phyloP scores from a whole-genome alignment of 1,140 invertebrate genomes.

The Holotrichia oblita region DNA sequence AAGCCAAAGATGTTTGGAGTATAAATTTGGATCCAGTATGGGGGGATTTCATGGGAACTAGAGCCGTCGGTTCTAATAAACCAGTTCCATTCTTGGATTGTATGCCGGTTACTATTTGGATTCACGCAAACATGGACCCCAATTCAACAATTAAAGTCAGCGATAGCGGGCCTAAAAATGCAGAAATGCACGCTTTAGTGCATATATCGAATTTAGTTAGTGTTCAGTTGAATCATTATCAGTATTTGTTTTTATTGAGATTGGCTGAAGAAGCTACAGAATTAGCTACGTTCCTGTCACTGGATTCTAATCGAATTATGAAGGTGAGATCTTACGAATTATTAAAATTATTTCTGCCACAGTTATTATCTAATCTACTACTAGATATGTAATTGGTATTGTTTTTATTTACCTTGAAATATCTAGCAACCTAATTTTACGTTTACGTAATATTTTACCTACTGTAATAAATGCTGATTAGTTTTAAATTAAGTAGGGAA shows the following conservation, averaged over 20 bases:
- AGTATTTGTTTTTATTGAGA: conserved; percentile 88
- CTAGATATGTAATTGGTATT: not conserved
- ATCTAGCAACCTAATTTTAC: not conserved
- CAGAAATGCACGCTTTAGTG: conserved; percentile 75
- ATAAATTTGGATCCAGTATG: conserved; percentile 88
- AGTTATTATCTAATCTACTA: too few species aligned
- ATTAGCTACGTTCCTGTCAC: conserved; percentile 79
- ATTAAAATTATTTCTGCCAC: not conserved
- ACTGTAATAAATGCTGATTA: not conserved
- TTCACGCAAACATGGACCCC: conserved; percentile 64
- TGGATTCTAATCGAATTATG: conserved; percentile 80
- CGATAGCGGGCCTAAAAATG: conserved; percentile 51
- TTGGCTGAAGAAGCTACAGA: conserved; percentile 84
- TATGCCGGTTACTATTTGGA: conserved; percentile 87
- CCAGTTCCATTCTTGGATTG: conserved; percentile 90
- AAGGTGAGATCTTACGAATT: conserved; percentile 58
- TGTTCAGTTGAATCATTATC: conserved; percentile 91
- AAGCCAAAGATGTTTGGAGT: conserved; percentile 88
- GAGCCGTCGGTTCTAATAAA: conserved; percentile 74
- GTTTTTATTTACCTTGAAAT: not conserved
- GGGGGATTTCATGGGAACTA: conserved; percentile 89
- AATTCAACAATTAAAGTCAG: conserved; percentile 55
- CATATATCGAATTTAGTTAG: conserved; percentile 82
- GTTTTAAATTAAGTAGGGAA: conserved; percentile 18
- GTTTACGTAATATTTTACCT: not conserved